Percentiles rank a stretch among this genome's conserved stretches.
Conservation (phyloP, 2,888 invertebrate species). For the Atrina japonica region DNA sequence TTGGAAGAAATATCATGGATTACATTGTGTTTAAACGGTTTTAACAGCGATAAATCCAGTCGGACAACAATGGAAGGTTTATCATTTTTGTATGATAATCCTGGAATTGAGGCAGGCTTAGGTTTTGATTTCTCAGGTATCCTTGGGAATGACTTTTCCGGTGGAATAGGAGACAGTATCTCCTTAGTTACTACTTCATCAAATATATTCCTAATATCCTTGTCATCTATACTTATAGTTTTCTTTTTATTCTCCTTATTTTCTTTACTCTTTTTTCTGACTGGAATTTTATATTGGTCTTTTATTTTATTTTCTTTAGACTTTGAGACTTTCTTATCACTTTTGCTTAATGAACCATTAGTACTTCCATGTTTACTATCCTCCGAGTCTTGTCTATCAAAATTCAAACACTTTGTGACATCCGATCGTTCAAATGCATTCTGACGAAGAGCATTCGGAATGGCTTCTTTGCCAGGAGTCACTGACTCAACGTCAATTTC, state of each 20-base stretch:
- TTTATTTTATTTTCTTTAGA: constrained; percentile 1
- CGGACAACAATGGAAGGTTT: constrained; percentile 37
- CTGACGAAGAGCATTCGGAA: constrained; percentile 8
- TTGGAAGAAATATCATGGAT: constrained; percentile 1
- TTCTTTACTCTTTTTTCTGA: constrained; percentile 7
- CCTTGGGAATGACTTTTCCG: constrained; percentile 4
- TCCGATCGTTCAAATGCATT: constrained; percentile 7
- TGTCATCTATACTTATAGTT: constrained; percentile 17
- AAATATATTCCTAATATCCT: constrained; percentile 25
- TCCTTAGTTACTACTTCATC: constrained; percentile 22
- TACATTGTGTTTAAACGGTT: constrained; percentile 18
- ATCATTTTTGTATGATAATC: constrained; percentile 23
- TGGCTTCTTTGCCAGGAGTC: constrained; percentile 30
- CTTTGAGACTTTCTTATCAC: constrained; percentile 5
- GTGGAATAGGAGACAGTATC: constrained; percentile 27
- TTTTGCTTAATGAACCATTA: constrained; percentile 19
- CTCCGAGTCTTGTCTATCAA: constrained; percentile 10
- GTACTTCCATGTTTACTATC: constrained; percentile 2
- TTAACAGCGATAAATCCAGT: constrained; percentile 25
- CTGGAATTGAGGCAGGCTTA: constrained; percentile 21
- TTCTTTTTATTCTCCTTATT: constrained; percentile 21
- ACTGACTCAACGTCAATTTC: constrained; percentile 32
- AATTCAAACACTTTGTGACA: constrained; percentile 24
- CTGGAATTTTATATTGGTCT: constrained; percentile 17
- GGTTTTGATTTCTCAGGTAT: constrained; percentile 31